Percentiles rank a stretch among this genome's conserved stretches.
These are phyloP conservation scores for Dendrolimus punctatus DNA, from an alignment of 1,140 invertebrate species.

Conservation along the genomic window DNA sequence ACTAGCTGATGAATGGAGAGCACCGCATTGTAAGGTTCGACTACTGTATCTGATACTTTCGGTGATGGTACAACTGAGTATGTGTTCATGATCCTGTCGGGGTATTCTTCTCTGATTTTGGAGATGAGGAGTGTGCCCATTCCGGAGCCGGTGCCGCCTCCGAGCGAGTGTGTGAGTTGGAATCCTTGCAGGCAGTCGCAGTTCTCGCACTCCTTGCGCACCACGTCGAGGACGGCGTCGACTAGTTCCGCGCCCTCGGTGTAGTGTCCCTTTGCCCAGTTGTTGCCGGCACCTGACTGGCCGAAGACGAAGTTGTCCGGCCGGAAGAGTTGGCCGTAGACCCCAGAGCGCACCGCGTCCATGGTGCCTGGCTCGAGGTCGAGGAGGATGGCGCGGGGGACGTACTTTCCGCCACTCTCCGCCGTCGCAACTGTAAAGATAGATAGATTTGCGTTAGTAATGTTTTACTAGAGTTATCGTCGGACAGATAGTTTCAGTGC, in stretches of 20 bases:
- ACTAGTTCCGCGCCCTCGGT: conserved; percentile 71
- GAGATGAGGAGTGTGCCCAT: conserved; percentile 80
- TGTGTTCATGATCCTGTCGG: conserved; percentile 91
- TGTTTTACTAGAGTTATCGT: too few relatives aligned
- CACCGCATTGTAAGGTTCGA: conserved; percentile 89
- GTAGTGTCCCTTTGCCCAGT: too few relatives aligned
- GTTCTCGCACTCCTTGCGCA: conserved; percentile 86
- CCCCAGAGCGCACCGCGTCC: conserved; percentile 85
- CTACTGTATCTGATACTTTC: conserved; percentile 85
- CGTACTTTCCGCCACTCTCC: conserved; percentile 70
- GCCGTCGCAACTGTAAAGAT: conserved; percentile 41
- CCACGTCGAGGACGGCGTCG: conserved; percentile 86
- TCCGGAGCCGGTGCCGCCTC: conserved; percentile 81
- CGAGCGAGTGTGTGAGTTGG: conserved; percentile 83
- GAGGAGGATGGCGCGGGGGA: conserved; percentile 84
- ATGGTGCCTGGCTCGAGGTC: conserved; percentile 92
- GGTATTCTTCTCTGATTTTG: conserved; percentile 85
- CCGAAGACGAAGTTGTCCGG: conserved; percentile 72
- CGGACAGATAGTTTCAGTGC: too few relatives aligned
- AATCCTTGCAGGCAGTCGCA: conserved; percentile 86
- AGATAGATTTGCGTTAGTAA: too few relatives aligned
- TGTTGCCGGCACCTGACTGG: conserved; percentile 19
- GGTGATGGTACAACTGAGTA: conserved; percentile 88
- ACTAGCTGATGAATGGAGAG: conserved; percentile 86
- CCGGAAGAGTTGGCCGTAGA: conserved; percentile 85